phyloP scores from a whole-genome alignment of 1,140 invertebrate genomes.

The Saccostrea echinata region DNA sequence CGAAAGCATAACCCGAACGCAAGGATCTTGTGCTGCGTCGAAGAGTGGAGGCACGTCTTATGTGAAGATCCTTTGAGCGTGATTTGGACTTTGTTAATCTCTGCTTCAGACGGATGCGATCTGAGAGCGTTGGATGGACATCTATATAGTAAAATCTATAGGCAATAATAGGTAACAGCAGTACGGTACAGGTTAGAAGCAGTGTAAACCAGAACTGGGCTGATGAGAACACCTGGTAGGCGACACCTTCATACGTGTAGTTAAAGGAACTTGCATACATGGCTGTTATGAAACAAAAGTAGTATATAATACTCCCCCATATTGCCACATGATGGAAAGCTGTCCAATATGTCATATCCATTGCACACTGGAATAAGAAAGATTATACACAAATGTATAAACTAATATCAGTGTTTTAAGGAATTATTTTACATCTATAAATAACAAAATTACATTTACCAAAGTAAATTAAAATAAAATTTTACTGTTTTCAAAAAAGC shows the following conservation, averaged over 20 bases:
- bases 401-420: no score
- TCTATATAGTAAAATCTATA: slow-evolving; percentile 84
- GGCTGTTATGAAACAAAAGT: slow-evolving; percentile 88
- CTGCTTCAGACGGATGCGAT: slow-evolving; percentile 93
- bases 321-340: slow-evolving; percentile 98
- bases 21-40: slow-evolving; percentile 89
- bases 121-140: slow-evolving; percentile 91
- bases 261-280: slow-evolving; percentile 81
- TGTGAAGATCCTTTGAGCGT: slow-evolving; percentile 87
- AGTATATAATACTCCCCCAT: slow-evolving; percentile 97
- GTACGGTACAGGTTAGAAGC: slow-evolving; percentile 89
- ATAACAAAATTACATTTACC: no score
- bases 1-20: slow-evolving; percentile 98
- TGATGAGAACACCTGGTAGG: slow-evolving; percentile 78
- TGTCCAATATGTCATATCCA: slow-evolving; percentile 99
- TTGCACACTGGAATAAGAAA: slow-evolving; percentile 87
- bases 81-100: slow-evolving; percentile 82
- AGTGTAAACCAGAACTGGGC: slow-evolving; percentile 98
- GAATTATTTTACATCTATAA: no score
- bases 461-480: no score
- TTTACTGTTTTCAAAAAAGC: no score
- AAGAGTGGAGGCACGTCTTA: slow-evolving; percentile 89
- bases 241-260: slow-evolving; percentile 73
- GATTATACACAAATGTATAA: not conserved
- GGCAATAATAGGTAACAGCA: slow-evolving; percentile 95